These are phyloP conservation scores for Mirza zaza DNA, from an alignment of 2,113 vertebrate species.

Conservation along the genomic window DNA sequence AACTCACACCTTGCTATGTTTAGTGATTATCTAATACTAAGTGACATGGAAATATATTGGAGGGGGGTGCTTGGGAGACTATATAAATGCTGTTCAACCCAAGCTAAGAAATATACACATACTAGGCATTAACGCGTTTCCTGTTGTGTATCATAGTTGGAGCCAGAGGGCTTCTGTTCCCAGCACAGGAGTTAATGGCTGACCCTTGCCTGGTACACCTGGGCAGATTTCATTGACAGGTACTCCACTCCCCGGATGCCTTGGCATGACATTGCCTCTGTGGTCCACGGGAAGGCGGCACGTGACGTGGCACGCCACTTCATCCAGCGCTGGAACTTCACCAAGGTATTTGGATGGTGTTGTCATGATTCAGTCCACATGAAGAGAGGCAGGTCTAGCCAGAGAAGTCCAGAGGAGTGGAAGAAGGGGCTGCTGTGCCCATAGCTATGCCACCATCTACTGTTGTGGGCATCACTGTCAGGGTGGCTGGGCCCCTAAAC, in stretches of 20 bases:
- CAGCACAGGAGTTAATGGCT: neutral
- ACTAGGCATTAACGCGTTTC: neutral
- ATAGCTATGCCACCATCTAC: neutral
- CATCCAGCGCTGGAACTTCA: slow-evolving; percentile 99
- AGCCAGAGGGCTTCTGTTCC: neutral
- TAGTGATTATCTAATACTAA: neutral
- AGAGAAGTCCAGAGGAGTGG: neutral
- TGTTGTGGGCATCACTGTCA: neutral
- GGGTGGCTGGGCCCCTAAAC: neutral
- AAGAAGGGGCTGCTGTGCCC: neutral
- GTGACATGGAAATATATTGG: neutral
- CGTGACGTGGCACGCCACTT: slow-evolving; percentile 95
- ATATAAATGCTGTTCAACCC: neutral
- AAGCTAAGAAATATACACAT: neutral
- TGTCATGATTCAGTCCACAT: fast-evolving
- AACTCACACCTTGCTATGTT: neutral
- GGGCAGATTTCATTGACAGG: slow-evolving; percentile 94
- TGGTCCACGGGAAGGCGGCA: slow-evolving; percentile 93
- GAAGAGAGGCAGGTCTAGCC: neutral
- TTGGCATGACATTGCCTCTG: slow-evolving; percentile 96
- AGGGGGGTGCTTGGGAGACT: neutral
- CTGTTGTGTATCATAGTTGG: neutral
- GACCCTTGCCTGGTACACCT: neutral
- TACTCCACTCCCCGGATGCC: slow-evolving; percentile 96
- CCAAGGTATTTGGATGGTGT: slow-evolving; percentile 86